Evolutionary conservation across 2,888 invertebrate species (phyloP), one percentile per base, ranked within the genome.

Genomic region (Byasa hedistus): DNA sequence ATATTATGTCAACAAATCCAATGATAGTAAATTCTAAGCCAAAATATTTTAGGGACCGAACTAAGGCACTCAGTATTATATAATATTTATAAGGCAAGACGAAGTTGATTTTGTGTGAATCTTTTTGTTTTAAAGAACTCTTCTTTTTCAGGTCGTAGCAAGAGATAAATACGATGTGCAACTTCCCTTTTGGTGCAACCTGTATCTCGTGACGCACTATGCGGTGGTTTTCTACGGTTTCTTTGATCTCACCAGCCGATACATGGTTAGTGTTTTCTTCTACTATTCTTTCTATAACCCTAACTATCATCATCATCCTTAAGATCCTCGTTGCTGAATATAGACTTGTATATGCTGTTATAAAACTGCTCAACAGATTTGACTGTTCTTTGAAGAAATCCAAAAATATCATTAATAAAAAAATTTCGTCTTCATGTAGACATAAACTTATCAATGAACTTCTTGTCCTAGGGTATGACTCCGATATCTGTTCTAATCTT

Each of bases 171-270:
- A 94, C 77, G 94, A 96, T 79, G 94, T 95, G 0, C 82, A 89
- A 44, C 81, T 96, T 3, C 94, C 95, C 0, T 72, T 84, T 0
- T 95, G 95, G 95, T 94, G 94, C 76, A 95, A 94, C 73, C 68
- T 93, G 0, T 96, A 96, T 76, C 85, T 95, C 7, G 80, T 93
- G 0, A 73, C 94, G 0, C 96, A 96, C 78, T 96, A 96, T 80
- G 81, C 92, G 32, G 85, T 95, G 3, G 93, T 95, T 0, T 81
- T 95, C 44, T 93, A 94, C 68, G 94, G 93, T 3, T 95, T 95
- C 88, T 93, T 95, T 64, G 94, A 94, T 76, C 82, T 96, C 5
- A 93, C 94, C 57, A 86, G 93, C 0, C 87, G 92, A 73, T 89
- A 94, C 73, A 89, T 94, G 93, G 95, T 95, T 87, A 92, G 95